Conservation (phyloP, 2,113 vertebrate genomes). For the Cromileptes altivelis region DNA sequence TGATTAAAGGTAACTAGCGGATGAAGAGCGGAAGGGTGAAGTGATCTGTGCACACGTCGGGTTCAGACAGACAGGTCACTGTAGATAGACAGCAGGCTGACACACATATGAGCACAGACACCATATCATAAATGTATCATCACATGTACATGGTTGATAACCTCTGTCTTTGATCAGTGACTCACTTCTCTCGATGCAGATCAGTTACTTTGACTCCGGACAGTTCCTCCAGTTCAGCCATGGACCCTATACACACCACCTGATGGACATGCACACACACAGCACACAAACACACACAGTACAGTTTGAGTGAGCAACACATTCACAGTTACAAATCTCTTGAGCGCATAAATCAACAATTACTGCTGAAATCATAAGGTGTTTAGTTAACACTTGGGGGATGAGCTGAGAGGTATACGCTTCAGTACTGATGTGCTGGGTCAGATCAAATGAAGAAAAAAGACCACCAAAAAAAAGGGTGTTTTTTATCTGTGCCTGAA, state of each 20-base stretch:
- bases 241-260: conserved; percentile 95
- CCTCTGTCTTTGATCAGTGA: conserved; percentile 46
- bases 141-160: conserved; percentile 18
- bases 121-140: neutral
- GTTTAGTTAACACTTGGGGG: too few species aligned
- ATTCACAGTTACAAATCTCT: neutral
- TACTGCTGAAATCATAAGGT: neutral
- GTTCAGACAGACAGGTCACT: conserved; percentile 33
- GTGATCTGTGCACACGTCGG: conserved; percentile 28
- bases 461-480: too few species aligned
- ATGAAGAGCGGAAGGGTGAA: conserved; percentile 33
- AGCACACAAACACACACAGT: conserved; percentile 8
- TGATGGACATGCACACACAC: conserved; percentile 65
- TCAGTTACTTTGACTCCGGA: conserved; percentile 91
- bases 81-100: conserved; percentile 6
- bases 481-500: too few species aligned
- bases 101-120: neutral
- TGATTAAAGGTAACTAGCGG: conserved; percentile 39
- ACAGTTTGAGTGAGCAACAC: neutral
- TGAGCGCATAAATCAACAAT: neutral
- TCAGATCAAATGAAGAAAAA: too few species aligned
- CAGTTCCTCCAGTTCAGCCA: conserved; percentile 92
- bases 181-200: conserved; percentile 96
- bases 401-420: too few species aligned
- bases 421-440: too few species aligned